Evolutionary conservation across 2,797 vertebrate species (phyloP), one percentile per base, ranked within the genome.

Genomic region (Enteromius radiatus): DNA sequence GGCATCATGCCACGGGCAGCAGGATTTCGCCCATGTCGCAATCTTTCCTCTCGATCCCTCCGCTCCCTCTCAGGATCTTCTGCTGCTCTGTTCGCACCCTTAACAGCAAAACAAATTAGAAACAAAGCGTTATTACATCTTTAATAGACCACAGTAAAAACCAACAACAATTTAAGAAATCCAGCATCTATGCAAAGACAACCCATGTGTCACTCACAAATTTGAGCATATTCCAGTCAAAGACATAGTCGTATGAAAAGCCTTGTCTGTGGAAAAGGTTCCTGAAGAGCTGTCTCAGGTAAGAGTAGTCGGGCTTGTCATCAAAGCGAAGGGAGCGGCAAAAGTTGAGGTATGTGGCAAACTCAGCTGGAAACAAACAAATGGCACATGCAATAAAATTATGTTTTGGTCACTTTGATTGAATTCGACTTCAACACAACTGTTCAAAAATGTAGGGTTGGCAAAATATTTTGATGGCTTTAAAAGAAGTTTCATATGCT

Each of bases 191-290:
- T 5, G 21, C 12, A 0, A 28, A 36, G 7, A 17, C n/a, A 36
- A 23, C n/a, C 9, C 3, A 41, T 63, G 9, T n/a, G 11, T 54
- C 86, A 97, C 97, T 96, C 91, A 99, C 98, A 91, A 99, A 99
- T 88, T 99, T 99, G 76, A 99, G 95, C 98, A 98, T 99, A 92
- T 99, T 99, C 98, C 98, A 99, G 93, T 99, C 98, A 76, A 99
- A 99, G 77, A 99, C 97, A 3, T 99, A 99, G 93, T 99, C 98
- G 3, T 98, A 99, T 67, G 97, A 99, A 93, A 99, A 99, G 80
- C 97, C 98, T 90, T 99, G 97, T 85, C 97, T 91, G 90, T 99
- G 98, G 92, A 99, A 99, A 33, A 99, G 95, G 90, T 99, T 99
- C 88, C 97, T 94, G 95, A 99, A 99, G 76, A 99, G 95, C 87